These are phyloP conservation scores for Hetaerina americana DNA, from an alignment of 1,140 invertebrate genomes.

Conservation along the genomic window DNA sequence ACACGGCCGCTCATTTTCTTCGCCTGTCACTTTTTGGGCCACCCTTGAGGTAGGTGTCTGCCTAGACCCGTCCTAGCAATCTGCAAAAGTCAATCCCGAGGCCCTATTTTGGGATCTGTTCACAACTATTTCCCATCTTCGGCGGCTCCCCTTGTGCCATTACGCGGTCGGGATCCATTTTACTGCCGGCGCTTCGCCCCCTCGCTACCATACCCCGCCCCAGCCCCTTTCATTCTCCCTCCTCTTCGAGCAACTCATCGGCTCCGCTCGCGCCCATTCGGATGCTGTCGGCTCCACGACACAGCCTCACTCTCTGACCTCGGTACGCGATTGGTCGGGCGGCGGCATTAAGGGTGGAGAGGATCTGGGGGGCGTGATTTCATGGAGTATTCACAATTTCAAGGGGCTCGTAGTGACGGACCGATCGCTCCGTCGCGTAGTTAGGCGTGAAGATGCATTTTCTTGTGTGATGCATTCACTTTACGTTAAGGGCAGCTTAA, in stretches of 20 bases:
- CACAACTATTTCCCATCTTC: too few species aligned
- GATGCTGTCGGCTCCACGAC: background rate
- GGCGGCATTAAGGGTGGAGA: background rate
- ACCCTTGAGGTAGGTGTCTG: background rate
- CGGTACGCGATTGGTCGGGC: background rate
- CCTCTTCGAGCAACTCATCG: too few species aligned
- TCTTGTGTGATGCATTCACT: too few species aligned
- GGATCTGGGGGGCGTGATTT: background rate
- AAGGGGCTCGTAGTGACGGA: background rate
- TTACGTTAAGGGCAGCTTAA: too few species aligned
- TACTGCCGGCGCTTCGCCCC: background rate
- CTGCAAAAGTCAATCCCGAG: background rate
- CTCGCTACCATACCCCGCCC: too few species aligned
- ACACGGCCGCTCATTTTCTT: background rate
- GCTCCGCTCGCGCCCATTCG: background rate
- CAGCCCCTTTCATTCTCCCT: background rate
- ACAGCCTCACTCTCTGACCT: background rate
- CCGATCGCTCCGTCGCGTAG: background rate
- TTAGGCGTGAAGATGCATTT: too few species aligned
- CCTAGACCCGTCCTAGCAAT: background rate
- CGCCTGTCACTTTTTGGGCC: background rate
- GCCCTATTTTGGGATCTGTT: background rate
- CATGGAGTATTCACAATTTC: too few species aligned
- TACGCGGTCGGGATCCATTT: conserved; percentile 1
- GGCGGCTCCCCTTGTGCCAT: background rate